phyloP scores from a whole-genome alignment of 2,113 vertebrate genomes.

The Strix aluco region DNA sequence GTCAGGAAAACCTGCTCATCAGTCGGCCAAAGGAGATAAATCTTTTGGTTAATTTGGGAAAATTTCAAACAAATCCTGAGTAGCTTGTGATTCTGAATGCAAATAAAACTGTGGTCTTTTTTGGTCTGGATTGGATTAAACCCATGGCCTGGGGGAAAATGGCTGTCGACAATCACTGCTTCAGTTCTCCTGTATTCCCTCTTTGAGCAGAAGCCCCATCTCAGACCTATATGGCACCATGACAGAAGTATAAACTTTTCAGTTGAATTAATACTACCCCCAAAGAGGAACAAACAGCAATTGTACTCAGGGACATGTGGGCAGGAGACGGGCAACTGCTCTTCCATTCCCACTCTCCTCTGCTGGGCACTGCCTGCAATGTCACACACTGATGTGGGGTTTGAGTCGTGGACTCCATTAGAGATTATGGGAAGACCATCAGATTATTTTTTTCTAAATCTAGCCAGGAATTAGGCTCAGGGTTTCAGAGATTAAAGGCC shows the following conservation, averaged over 20 bases:
- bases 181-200: rapidly evolving
- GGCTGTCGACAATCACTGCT: rapidly evolving
- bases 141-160: neutral
- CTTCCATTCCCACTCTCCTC: neutral
- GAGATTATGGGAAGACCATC: neutral
- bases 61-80: neutral
- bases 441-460: neutral
- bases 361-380: neutral
- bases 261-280: neutral
- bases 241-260: neutral
- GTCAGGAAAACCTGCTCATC: neutral
- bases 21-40: neutral
- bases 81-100: neutral
- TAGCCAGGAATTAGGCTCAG: neutral
- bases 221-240: rapidly evolving
- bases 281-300: neutral
- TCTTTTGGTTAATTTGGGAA: neutral
- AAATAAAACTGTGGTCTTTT: neutral
- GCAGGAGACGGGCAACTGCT: neutral
- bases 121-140: neutral
- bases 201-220: neutral
- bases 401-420: neutral
- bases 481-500: constrained; percentile 21
- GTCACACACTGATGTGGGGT: rapidly evolving
- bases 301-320: rapidly evolving